phyloP scores from a whole-genome alignment of 2,888 invertebrate species.

The Lasioglossum villosulum region DNA sequence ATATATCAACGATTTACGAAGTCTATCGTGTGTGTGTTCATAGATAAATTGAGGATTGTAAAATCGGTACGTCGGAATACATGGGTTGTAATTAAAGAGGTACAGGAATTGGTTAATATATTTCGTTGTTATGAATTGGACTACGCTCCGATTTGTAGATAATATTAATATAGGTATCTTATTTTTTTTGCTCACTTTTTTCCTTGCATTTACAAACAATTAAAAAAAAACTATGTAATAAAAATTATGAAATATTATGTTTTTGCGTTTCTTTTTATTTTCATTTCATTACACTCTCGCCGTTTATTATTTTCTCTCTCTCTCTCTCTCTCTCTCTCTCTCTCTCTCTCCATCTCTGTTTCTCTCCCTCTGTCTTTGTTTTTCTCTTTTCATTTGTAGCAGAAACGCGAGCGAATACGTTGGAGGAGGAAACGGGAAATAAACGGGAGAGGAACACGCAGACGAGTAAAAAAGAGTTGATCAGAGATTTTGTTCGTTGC shows the following conservation, averaged over 20 bases:
- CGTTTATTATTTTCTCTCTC: background rate
- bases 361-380: background rate
- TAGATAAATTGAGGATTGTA: slow-evolving; percentile 51
- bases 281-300: slow-evolving; percentile 40
- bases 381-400: slow-evolving; percentile 3
- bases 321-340: background rate
- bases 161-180: slow-evolving; percentile 58
- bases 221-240: slow-evolving; percentile 56
- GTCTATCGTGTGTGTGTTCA: slow-evolving; percentile 54
- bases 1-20: slow-evolving; percentile 41
- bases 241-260: slow-evolving; percentile 63
- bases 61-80: slow-evolving; percentile 50
- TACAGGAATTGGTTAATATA: slow-evolving; percentile 61
- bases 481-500: background rate
- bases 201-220: slow-evolving; percentile 52
- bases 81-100: slow-evolving; percentile 55
- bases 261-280: slow-evolving; percentile 56
- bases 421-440: background rate
- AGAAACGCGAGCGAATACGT: background rate
- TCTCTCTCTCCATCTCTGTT: background rate
- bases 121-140: slow-evolving; percentile 59
- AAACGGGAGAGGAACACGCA: background rate
- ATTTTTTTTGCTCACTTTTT: slow-evolving; percentile 54
- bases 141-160: slow-evolving; percentile 55
- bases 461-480: background rate